Evolutionary conservation across 2,113 vertebrate genomes (phyloP).

Genomic region (Gymnorhina tibicen): DNA sequence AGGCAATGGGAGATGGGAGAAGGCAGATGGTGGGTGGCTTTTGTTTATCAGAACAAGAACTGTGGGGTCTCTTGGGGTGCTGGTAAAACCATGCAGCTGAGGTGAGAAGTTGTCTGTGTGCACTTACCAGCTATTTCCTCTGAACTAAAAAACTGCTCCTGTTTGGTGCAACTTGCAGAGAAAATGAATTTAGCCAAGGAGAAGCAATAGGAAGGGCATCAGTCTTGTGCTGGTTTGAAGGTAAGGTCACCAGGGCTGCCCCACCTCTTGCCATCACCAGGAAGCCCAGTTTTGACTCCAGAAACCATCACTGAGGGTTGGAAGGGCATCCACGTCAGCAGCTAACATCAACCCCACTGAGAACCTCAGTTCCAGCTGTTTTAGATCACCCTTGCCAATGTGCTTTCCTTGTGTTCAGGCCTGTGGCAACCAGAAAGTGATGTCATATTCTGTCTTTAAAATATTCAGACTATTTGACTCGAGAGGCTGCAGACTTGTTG

Average conservation of each 20-base stretch:
- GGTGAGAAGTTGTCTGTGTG: not conserved
- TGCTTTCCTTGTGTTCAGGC: not conserved
- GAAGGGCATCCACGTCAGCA: accelerated
- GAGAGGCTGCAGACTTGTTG: not conserved
- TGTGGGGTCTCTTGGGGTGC: conserved; percentile 15
- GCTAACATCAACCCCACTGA: not conserved
- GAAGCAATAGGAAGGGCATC: not conserved
- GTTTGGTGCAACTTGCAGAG: not conserved
- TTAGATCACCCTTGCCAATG: accelerated
- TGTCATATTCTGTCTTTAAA: not conserved
- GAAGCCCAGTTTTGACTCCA: not conserved
- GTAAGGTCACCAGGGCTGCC: not conserved
- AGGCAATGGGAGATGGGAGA: conserved; percentile 10
- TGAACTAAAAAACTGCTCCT: not conserved
- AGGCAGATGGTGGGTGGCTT: conserved; percentile 50
- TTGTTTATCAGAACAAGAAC: conserved; percentile 45
- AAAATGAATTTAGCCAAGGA: not conserved
- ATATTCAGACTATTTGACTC: not conserved
- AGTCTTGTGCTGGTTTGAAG: not conserved
- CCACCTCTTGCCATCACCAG: not conserved
- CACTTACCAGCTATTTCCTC: not conserved
- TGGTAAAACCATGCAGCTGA: not conserved
- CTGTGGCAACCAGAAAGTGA: not conserved
- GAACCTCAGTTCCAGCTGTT: not conserved
- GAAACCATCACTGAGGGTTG: not conserved